Evolutionary conservation across 2,888 invertebrate species (phyloP).

Genomic region (Melolontha melolontha): DNA sequence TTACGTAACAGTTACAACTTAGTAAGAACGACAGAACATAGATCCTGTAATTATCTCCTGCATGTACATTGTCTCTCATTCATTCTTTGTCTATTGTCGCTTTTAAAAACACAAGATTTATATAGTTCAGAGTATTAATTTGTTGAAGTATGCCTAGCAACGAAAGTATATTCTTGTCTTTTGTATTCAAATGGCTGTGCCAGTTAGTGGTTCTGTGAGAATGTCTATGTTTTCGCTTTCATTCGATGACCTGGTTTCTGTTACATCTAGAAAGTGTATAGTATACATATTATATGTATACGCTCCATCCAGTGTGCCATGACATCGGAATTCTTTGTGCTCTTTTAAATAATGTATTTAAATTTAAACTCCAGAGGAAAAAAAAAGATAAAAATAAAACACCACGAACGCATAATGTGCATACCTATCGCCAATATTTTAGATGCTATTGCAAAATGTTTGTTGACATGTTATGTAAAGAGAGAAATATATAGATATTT

Average conservation of each 20-base stretch:
- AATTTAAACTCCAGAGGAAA: constrained; percentile 9
- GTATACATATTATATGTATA: constrained; percentile 49
- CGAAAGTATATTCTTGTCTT: constrained; percentile 51
- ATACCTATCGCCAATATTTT: no score
- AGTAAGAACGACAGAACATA: not conserved
- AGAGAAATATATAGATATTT: no score
- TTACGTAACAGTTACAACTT: no score
- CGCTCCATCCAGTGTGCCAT: constrained; percentile 34
- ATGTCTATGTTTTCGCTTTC: constrained; percentile 64
- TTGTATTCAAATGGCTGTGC: constrained; percentile 62
- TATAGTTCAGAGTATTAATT: constrained; percentile 36
- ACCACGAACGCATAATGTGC: not conserved
- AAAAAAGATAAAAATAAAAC: not conserved
- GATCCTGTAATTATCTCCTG: constrained; percentile 10
- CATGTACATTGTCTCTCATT: constrained; percentile 18
- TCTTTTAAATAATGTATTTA: constrained; percentile 33
- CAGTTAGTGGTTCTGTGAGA: constrained; percentile 56
- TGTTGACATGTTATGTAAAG: constrained; percentile 41
- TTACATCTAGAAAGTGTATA: constrained; percentile 64
- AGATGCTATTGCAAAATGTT: constrained; percentile 23
- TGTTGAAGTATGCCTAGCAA: constrained; percentile 37
- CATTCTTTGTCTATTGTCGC: constrained; percentile 32
- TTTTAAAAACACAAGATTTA: constrained; percentile 18
- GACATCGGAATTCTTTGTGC: constrained; percentile 39
- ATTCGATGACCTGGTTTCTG: constrained; percentile 64